A percentile compares a stretch with the other conserved stretches of the same genome.
Conservation (phyloP, 2,113 vertebrate species). For the Setophaga kirtlandii region DNA sequence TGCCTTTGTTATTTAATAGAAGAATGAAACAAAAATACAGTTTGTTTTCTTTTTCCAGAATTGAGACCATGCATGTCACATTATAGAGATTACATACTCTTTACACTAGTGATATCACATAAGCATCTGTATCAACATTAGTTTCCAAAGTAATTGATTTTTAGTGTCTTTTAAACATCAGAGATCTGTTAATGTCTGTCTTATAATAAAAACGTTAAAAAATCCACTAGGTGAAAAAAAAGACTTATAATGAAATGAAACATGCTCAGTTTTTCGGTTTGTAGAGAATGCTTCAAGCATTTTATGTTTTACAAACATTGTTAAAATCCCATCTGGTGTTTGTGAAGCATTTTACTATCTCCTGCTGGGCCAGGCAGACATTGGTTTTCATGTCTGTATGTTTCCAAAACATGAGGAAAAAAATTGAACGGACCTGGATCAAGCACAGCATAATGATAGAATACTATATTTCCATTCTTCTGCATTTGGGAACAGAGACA, state of each 20-base stretch:
- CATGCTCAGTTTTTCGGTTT: constrained; percentile 62
- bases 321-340: constrained; percentile 78
- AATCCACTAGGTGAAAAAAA: constrained; percentile 52
- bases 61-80: background rate
- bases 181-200: background rate
- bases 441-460: constrained; percentile 63
- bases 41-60: background rate
- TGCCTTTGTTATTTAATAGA: background rate
- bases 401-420: constrained; percentile 74
- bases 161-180: background rate
- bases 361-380: constrained; percentile 76
- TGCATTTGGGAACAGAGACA: constrained; percentile 55
- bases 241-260: constrained; percentile 48
- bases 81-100: background rate
- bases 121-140: background rate
- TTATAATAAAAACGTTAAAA: constrained; percentile 16
- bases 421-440: constrained; percentile 62
- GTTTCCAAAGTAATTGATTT: background rate
- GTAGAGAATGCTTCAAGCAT: constrained; percentile 54
- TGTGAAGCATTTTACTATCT: constrained; percentile 76
- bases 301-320: constrained; percentile 71
- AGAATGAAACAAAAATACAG: background rate
- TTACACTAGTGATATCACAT: background rate
- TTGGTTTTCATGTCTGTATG: constrained; percentile 70
- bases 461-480: constrained; percentile 65